Base-by-base conservation (phyloP, 2,113 vertebrate species). In the Meles meles region DNA sequence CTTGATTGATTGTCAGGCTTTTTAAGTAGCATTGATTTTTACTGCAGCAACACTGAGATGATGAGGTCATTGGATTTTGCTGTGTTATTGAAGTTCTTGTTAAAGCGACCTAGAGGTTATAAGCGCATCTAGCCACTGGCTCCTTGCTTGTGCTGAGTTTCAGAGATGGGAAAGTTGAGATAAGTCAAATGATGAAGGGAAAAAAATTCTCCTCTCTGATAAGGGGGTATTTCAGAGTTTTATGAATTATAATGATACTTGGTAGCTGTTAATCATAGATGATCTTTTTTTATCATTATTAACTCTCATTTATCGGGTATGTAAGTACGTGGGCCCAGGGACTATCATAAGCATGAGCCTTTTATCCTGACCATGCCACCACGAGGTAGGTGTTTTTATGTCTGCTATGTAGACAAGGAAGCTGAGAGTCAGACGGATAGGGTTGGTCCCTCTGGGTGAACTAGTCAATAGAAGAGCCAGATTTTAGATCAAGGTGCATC, bases 11-110 rank as follows among this genome's bases (percentile, higher is more conserved):
- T 98, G 98, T 98, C 97, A 97, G 98, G 85, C 97, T 98, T 76
- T 97, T 98, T 94, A 98, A 98, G 97, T 44, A 98, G 95, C 97
- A 98, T 98, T 98, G 98, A 99, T 99, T 99, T 97, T 98, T 96
- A 93, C 90, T 79, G 92, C 97, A 98, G 97, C 95, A 97, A 84
- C 97, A 93, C 82, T 97, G 96, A 98, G 97, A 98, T 96, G 98
- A 98, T 99, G 98, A 99, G 98, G 98, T 98, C 99, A 98, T 97
- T 98, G 97, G 95, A 95, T 98, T 96, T 98, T 98, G 97, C 96
- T 79, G 95, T 39, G 72, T 93, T 98, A 98, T 97, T 98, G 97
- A 98, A 98, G 96, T 94, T 98, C 97, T 98, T 95, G 84, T 98
- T 98, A 98, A 98, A 98, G 94, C 83, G 97, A 82, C 97, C 95